Evolutionary conservation across 2,888 invertebrate genomes (phyloP).

Genomic region (Torymus texanus): DNA sequence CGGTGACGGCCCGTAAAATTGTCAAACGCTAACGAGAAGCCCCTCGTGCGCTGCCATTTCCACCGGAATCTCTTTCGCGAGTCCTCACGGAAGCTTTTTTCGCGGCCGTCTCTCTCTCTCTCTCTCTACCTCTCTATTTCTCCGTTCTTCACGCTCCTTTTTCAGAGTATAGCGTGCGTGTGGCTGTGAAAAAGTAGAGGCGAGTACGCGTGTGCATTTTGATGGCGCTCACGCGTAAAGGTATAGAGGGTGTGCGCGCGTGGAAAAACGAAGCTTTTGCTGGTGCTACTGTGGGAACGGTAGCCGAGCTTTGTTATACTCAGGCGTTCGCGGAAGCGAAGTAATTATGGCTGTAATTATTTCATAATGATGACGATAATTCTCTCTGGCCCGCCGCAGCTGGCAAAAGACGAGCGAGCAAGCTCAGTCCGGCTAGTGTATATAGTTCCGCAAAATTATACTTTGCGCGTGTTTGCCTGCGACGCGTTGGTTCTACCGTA

Average conservation of each 20-base stretch:
- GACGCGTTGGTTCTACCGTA: background rate
- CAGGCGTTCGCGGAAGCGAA: slow-evolving; percentile 49
- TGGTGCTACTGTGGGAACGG: no score
- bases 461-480: background rate
- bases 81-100: background rate
- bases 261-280: background rate
- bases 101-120: background rate
- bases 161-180: background rate
- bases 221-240: slow-evolving; percentile 4
- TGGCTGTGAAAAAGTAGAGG: background rate
- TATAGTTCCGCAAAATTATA: background rate
- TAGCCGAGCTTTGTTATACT: slow-evolving; percentile 34
- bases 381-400: slow-evolving; percentile 1
- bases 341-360: slow-evolving; percentile 51
- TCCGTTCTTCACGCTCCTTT: background rate
- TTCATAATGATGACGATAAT: slow-evolving; percentile 46
- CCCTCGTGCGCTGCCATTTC: background rate
- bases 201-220: slow-evolving; percentile 22
- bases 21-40: slow-evolving; percentile 57
- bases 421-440: background rate
- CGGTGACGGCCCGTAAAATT: slow-evolving; percentile 57
- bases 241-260: background rate
- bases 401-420: background rate
- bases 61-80: slow-evolving; percentile 6
- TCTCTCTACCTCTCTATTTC: background rate